Evolutionary conservation across 2,888 invertebrate genomes (phyloP).

Genomic region (Aleiodes alternator): DNA sequence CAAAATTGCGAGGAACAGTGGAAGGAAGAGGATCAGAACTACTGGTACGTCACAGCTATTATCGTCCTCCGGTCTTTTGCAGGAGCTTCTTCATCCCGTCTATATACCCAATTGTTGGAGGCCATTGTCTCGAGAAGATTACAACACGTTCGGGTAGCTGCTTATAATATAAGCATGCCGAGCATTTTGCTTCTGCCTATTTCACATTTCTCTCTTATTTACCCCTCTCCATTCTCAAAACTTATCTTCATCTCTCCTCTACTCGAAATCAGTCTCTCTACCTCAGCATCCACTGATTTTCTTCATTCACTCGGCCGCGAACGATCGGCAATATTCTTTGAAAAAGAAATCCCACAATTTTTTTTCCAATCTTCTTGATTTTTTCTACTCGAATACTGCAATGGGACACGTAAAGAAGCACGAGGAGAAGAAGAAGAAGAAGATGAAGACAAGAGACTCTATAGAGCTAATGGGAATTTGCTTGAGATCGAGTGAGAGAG

Average conservation of each 20-base stretch:
- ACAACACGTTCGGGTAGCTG: constrained; percentile 73
- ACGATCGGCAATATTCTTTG: constrained; percentile 12
- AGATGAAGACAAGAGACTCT: too few relatives aligned
- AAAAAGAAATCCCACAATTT: not conserved
- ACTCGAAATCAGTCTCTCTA: constrained; percentile 47
- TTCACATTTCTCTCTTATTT: constrained; percentile 16
- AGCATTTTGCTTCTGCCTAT: constrained; percentile 35
- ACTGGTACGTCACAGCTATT: constrained; percentile 69
- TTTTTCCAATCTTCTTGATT: constrained; percentile 23
- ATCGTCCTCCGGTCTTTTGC: constrained; percentile 71
- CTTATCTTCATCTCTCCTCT: constrained; percentile 54
- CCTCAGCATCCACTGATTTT: constrained; percentile 10
- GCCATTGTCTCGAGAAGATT: constrained; percentile 75
- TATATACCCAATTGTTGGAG: constrained; percentile 65
- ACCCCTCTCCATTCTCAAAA: constrained; percentile 40
- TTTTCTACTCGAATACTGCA: constrained; percentile 43
- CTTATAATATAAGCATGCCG: constrained; percentile 71
- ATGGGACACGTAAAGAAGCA: too few relatives aligned
- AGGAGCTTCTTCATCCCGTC: constrained; percentile 31
- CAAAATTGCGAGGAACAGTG: constrained; percentile 34
- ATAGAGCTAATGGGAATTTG: not conserved
- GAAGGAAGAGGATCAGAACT: constrained; percentile 42
- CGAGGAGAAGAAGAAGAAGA: too few relatives aligned
- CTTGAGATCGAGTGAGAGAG: constrained; percentile 50
- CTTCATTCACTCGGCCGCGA: constrained; percentile 17